Percentiles rank a stretch among this genome's conserved stretches.
Evolutionary conservation across 2,113 vertebrate genomes (phyloP).

Genomic region (Notiomystis cincta): DNA sequence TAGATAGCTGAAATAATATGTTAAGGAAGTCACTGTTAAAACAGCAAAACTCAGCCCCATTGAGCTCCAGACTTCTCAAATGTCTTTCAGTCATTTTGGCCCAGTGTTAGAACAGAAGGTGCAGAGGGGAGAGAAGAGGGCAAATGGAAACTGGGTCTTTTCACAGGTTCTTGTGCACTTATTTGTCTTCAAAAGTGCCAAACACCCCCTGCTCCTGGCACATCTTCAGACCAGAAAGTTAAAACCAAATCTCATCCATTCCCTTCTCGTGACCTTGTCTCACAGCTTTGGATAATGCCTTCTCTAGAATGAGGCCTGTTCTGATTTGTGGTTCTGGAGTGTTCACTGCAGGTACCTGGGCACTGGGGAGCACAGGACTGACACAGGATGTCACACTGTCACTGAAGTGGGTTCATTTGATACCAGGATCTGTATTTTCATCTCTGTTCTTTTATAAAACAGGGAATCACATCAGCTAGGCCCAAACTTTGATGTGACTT

Average conservation of each 20-base stretch:
- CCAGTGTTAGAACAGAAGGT: neutral
- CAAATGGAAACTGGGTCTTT: neutral
- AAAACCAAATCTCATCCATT: neutral
- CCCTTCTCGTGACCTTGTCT: neutral
- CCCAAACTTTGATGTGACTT: neutral
- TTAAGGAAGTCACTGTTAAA: neutral
- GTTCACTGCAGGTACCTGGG: neutral
- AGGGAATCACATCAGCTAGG: neutral
- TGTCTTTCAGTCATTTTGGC: neutral
- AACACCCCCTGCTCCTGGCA: neutral
- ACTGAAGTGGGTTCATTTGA: neutral
- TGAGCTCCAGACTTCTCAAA: neutral
- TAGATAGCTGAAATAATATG: neutral
- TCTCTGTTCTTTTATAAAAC: neutral
- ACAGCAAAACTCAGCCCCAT: neutral
- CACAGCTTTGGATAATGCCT: neutral
- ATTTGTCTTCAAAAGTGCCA: neutral
- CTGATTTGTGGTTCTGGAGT: neutral
- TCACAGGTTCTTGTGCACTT: neutral
- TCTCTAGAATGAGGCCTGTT: neutral
- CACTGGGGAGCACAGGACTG: fast-evolving
- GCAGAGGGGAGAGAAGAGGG: neutral
- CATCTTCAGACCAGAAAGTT: neutral
- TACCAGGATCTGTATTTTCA: neutral
- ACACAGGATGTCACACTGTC: neutral